Evolutionary conservation across 2,797 vertebrate species (phyloP).

Genomic region (Hemibagrus guttatus): DNA sequence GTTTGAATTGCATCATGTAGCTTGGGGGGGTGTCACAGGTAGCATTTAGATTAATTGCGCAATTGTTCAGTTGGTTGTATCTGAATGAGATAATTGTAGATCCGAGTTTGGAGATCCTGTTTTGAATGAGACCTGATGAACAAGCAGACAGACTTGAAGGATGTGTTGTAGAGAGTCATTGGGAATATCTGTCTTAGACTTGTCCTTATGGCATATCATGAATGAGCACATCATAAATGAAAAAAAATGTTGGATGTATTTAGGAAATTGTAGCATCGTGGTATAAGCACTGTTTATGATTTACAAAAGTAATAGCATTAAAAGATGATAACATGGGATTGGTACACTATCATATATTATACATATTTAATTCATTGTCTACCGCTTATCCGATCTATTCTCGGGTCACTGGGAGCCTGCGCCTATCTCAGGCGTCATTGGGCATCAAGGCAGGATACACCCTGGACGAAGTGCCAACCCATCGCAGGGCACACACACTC

Average conservation of each 20-base stretch:
- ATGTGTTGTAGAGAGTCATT: neutral
- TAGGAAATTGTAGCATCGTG: neutral
- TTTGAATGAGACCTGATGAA: constrained; percentile 15
- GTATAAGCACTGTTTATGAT: neutral
- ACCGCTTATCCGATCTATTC: too few relatives aligned
- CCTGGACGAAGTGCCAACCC: too few relatives aligned
- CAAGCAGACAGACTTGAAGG: neutral
- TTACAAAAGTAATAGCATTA: neutral
- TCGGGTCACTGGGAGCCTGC: too few relatives aligned
- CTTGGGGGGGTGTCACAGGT: constrained; percentile 61
- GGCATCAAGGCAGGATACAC: too few relatives aligned
- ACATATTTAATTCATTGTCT: too few relatives aligned
- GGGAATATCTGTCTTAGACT: neutral
- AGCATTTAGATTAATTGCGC: constrained; percentile 66
- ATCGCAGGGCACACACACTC: too few relatives aligned
- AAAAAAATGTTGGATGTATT: neutral
- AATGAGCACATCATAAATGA: neutral
- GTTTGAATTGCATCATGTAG: constrained; percentile 61
- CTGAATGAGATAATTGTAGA: constrained; percentile 40
- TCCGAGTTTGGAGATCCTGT: constrained; percentile 11
- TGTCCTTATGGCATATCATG: neutral
- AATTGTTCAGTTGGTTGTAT: constrained; percentile 58
- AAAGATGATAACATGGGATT: neutral
- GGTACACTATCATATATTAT: neutral
- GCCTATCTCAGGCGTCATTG: too few relatives aligned